Conservation (phyloP, 2,888 invertebrate species). For the Papilio gigon region DNA sequence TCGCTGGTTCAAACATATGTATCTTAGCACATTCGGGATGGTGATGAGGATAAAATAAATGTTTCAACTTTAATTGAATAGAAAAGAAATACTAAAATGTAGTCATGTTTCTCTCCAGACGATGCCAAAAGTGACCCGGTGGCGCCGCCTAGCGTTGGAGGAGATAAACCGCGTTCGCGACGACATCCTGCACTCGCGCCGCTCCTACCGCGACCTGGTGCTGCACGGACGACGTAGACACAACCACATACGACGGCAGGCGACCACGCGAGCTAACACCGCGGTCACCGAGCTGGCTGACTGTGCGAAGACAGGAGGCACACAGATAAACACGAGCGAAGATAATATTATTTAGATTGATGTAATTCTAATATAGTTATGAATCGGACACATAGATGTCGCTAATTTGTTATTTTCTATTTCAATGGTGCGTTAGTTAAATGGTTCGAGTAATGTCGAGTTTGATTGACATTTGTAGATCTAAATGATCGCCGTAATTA, state of each 20-base stretch:
- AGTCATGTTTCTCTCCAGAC: constrained; percentile 62
- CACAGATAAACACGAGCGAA: not conserved
- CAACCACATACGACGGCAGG: constrained; percentile 59
- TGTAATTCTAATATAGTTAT: not conserved
- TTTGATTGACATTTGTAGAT: not conserved
- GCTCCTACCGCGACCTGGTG: constrained; percentile 66
- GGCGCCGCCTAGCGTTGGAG: constrained; percentile 65
- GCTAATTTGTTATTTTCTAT: too few relatives aligned
- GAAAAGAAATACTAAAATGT: too few relatives aligned
- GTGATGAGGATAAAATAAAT: too few relatives aligned
- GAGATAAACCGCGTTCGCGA: constrained; percentile 69
- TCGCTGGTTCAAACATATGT: not conserved
- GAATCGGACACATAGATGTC: not conserved
- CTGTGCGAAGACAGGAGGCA: constrained; percentile 48
- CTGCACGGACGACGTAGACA: constrained; percentile 64
- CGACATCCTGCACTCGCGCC: constrained; percentile 66
- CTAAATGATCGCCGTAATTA: not conserved
- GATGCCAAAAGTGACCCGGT: constrained; percentile 61
- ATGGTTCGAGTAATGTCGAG: too few relatives aligned
- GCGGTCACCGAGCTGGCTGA: constrained; percentile 53
- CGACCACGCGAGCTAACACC: constrained; percentile 49
- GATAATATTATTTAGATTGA: not conserved
- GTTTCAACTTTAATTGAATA: too few relatives aligned
- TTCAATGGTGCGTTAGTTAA: too few relatives aligned
- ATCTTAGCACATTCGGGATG: too few relatives aligned